Evolutionary conservation across 2,113 vertebrate species (phyloP).

Genomic region (Willisornis vidua): DNA sequence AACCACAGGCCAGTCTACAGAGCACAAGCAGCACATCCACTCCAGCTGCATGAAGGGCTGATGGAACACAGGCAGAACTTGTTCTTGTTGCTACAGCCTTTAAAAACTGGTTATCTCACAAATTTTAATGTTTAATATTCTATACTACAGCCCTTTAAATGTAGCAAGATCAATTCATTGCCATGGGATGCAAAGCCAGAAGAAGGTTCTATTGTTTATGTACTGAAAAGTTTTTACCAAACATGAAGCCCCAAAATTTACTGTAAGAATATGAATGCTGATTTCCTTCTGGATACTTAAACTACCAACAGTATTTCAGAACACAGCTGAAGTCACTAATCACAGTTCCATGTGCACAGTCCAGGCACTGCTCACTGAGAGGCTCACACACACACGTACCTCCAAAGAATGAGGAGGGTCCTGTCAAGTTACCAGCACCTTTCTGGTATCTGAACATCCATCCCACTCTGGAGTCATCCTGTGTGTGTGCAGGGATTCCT

Average conservation of each 20-base stretch:
- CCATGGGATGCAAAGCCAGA: background rate
- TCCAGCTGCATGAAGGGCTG: fast-evolving
- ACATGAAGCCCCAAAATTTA: background rate
- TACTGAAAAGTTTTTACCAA: background rate
- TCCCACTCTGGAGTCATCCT: slow-evolving; percentile 62
- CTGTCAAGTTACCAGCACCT: slow-evolving; percentile 63
- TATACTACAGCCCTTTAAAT: background rate
- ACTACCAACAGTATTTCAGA: background rate
- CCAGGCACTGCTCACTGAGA: background rate
- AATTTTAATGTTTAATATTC: background rate
- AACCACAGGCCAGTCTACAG: background rate
- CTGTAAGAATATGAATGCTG: background rate
- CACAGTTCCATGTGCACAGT: background rate
- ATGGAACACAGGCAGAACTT: background rate
- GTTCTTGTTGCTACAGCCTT: background rate
- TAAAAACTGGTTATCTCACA: background rate
- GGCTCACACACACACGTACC: slow-evolving; percentile 30
- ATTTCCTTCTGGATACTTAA: background rate
- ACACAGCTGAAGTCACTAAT: background rate
- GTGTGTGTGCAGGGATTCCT: slow-evolving; percentile 47
- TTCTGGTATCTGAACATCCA: slow-evolving; percentile 58
- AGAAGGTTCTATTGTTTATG: background rate
- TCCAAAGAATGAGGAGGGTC: slow-evolving; percentile 66
- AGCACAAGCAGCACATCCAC: background rate
- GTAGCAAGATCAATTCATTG: background rate